A percentile compares a stretch with the other conserved stretches of the same genome.
These are phyloP conservation scores for Galerucella pusilla DNA, from an alignment of 2,888 invertebrate species.

Conservation along the genomic window DNA sequence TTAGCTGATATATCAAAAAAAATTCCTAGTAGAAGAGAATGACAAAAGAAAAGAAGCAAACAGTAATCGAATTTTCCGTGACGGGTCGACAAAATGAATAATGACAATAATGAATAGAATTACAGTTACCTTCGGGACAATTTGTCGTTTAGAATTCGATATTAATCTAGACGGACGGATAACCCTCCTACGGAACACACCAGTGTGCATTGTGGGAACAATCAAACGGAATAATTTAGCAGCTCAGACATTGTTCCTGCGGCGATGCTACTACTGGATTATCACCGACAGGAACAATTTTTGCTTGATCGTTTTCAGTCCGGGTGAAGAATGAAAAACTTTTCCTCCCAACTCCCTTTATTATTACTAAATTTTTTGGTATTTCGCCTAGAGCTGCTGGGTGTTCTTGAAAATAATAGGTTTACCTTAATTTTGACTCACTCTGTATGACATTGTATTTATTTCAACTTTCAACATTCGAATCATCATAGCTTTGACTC, in stretches of 20 bases:
- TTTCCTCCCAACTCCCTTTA: no score
- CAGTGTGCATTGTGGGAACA: conserved; percentile 47
- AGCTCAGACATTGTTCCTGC: conserved; percentile 60
- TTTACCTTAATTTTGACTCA: no score
- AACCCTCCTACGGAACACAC: conserved; percentile 48
- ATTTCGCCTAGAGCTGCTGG: no score
- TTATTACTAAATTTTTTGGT: no score
- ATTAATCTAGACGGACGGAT: conserved; percentile 47
- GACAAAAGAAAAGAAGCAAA: conserved; percentile 10
- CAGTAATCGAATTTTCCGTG: conserved; percentile 33
- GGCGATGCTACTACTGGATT: conserved; percentile 32
- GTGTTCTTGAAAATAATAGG: no score
- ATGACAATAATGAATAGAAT: conserved; percentile 48
- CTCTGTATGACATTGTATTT: no score
- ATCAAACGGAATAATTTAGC: conserved; percentile 63
- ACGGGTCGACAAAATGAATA: conserved; percentile 35
- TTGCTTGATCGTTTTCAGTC: conserved; percentile 26
- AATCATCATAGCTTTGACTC: no score
- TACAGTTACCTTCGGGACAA: conserved; percentile 44
- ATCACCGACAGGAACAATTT: conserved; percentile 36
- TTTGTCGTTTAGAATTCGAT: conserved; percentile 47
- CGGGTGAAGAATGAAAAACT: background rate
- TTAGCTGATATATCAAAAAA: conserved; percentile 7
- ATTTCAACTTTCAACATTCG: no score
- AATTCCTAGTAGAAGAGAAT: background rate